phyloP scores from a whole-genome alignment of 2,888 invertebrate genomes.

The Nipponacmea schrenckii region DNA sequence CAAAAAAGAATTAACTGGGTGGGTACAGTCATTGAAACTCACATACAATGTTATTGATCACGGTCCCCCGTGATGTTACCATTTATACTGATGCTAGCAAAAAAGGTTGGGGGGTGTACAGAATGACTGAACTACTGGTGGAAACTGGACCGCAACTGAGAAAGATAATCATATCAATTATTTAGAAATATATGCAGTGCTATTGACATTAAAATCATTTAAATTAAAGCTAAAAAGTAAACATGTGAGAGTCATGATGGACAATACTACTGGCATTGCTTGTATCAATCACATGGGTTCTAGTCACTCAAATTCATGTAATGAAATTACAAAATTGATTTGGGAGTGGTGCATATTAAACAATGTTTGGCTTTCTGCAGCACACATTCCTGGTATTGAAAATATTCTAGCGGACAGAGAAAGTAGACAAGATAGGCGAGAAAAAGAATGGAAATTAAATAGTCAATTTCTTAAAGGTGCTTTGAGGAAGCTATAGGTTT shows the following conservation, averaged over 20 bases:
- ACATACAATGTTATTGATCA: background rate
- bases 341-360: slow-evolving; percentile 17
- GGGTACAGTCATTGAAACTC: slow-evolving; percentile 14
- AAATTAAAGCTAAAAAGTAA: background rate
- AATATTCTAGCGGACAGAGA: slow-evolving; percentile 20
- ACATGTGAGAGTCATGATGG: slow-evolving; percentile 13
- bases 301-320: slow-evolving; percentile 10
- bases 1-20: slow-evolving; percentile 20
- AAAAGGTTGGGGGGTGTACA: slow-evolving; percentile 13
- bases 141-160: slow-evolving; percentile 16
- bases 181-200: slow-evolving; percentile 11
- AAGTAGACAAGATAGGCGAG: background rate
- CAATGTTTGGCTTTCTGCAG: slow-evolving; percentile 21
- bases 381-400: slow-evolving; percentile 16
- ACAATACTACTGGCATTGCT: slow-evolving; percentile 18
- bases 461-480: slow-evolving; percentile 7
- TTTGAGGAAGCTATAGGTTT: background rate
- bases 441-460: slow-evolving; percentile 26
- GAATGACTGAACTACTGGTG: background rate
- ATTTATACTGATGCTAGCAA: slow-evolving; percentile 13
- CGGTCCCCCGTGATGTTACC: background rate
- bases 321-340: slow-evolving; percentile 15
- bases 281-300: slow-evolving; percentile 23
- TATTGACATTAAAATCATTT: slow-evolving; percentile 4
- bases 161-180: slow-evolving; percentile 11